Conservation (phyloP, 2,888 invertebrate genomes). For the Torymus texanus region DNA sequence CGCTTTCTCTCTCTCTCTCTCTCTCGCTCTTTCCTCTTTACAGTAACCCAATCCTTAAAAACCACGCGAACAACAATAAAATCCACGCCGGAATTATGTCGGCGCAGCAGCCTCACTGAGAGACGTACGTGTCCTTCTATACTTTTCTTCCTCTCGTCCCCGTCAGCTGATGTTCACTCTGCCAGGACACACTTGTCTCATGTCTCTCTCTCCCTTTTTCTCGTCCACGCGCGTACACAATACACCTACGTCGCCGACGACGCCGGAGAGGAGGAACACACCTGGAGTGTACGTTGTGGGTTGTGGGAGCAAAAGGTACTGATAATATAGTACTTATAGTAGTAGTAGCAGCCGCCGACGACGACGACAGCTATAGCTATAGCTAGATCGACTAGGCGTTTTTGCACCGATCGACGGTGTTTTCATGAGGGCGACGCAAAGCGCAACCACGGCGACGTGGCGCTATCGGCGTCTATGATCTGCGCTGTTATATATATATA, state of each 20-base stretch:
- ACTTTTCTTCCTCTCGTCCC: neutral
- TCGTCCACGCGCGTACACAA: too few species aligned
- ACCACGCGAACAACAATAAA: too few species aligned
- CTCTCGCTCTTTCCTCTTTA: too few species aligned
- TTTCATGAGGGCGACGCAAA: conserved; percentile 39
- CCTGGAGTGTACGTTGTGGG: neutral
- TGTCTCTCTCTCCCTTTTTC: too few species aligned
- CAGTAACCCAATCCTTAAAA: too few species aligned
- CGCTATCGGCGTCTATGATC: conserved; percentile 38
- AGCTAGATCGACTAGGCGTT: conserved; percentile 26
- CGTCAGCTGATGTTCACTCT: conserved; percentile 45
- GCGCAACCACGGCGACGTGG: conserved; percentile 34
- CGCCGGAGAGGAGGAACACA: too few species aligned
- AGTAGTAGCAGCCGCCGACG: too few species aligned
- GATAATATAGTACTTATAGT: neutral
- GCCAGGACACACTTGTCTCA: conserved; percentile 42
- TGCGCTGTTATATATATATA: too few species aligned
- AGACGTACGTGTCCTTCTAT: too few species aligned
- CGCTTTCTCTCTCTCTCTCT: neutral
- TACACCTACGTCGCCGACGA: too few species aligned
- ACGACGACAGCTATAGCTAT: neutral
- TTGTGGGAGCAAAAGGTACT: neutral
- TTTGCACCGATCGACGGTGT: conserved; percentile 13
- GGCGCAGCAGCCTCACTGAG: too few species aligned
- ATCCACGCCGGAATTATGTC: too few species aligned